phyloP scores from a whole-genome alignment of 2,113 vertebrate genomes.

The Arothron firmamentum region DNA sequence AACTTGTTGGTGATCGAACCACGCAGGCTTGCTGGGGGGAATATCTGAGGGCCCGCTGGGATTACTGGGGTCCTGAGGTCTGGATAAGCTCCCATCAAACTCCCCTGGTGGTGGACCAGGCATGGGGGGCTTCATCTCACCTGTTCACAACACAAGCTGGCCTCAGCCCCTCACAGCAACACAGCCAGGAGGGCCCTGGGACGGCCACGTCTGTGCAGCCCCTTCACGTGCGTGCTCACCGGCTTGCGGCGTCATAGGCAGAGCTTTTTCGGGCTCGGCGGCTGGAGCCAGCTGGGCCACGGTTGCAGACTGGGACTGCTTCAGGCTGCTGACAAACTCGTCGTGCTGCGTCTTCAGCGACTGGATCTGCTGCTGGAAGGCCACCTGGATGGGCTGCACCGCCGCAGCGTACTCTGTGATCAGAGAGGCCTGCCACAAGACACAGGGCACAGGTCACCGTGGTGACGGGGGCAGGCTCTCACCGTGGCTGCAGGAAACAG shows the following conservation, averaged over 20 bases:
- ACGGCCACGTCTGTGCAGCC: too few species aligned
- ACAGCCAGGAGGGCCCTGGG: too few species aligned
- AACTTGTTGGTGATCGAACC: slow-evolving; percentile 93
- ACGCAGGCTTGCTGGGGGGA: slow-evolving; percentile 83
- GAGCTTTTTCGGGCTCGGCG: slow-evolving; percentile 58
- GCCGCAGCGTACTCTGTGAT: slow-evolving; percentile 87
- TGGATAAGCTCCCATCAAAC: slow-evolving; percentile 78
- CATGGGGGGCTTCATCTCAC: slow-evolving; percentile 87
- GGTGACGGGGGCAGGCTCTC: too few species aligned
- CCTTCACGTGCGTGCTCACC: too few species aligned
- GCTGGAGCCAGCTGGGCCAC: slow-evolving; percentile 51
- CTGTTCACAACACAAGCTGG: slow-evolving; percentile 62
- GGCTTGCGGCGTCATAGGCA: slow-evolving; percentile 55
- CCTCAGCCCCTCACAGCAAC: too few species aligned
- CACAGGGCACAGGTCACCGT: too few species aligned
- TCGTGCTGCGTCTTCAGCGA: slow-evolving; percentile 89
- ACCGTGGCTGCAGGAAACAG: too few species aligned
- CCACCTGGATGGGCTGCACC: slow-evolving; percentile 90
- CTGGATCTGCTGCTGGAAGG: slow-evolving; percentile 97
- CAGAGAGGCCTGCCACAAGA: slow-evolving; percentile 93
- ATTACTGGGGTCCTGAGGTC: slow-evolving; percentile 76
- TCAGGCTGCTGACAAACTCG: slow-evolving; percentile 87
- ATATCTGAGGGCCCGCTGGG: slow-evolving; percentile 81
- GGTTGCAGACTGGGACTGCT: slow-evolving; percentile 64
- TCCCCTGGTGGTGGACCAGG: slow-evolving; percentile 79